phyloP scores from a whole-genome alignment of 2,797 vertebrate genomes.

The Sebastiscus albofasciatus region DNA sequence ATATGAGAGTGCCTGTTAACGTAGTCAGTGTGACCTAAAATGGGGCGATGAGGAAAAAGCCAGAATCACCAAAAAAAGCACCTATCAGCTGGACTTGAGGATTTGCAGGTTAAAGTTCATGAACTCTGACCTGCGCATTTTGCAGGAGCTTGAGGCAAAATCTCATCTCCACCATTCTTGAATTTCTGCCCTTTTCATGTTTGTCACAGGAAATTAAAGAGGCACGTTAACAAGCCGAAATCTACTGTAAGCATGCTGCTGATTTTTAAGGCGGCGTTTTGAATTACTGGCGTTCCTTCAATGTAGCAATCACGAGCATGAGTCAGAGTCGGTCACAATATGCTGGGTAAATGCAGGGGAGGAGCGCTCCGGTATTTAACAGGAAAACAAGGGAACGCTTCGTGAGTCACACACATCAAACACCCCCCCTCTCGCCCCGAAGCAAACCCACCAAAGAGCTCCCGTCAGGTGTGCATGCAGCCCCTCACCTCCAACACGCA shows the following conservation, averaged over 20 bases:
- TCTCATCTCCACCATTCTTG: neutral
- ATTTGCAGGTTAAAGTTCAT: slow-evolving; percentile 12
- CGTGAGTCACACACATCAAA: slow-evolving; percentile 52
- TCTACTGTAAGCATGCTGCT: neutral
- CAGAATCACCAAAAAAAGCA: neutral
- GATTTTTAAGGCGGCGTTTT: neutral
- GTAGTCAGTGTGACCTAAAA: neutral
- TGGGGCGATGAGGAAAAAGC: neutral
- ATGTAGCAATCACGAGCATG: slow-evolving; percentile 10
- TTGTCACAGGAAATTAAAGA: neutral
- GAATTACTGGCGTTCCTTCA: slow-evolving; percentile 24
- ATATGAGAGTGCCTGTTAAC: too few relatives aligned
- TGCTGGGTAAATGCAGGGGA: slow-evolving; percentile 32
- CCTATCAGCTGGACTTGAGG: neutral
- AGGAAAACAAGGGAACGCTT: slow-evolving; percentile 33
- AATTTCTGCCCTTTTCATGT: neutral
- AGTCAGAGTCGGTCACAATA: slow-evolving; percentile 52
- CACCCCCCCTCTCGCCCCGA: slow-evolving; percentile 31
- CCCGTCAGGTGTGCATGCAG: neutral
- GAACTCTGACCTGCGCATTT: neutral
- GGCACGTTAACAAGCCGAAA: neutral
- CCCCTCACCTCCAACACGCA: neutral
- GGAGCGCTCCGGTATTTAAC: slow-evolving; percentile 5
- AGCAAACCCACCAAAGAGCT: slow-evolving; percentile 36
- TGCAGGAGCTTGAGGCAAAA: slow-evolving; percentile 9